A percentile compares a stretch with the other conserved stretches of the same genome.
phyloP scores from a whole-genome alignment of 1,140 invertebrate genomes.

The Drosophila baimaii region DNA sequence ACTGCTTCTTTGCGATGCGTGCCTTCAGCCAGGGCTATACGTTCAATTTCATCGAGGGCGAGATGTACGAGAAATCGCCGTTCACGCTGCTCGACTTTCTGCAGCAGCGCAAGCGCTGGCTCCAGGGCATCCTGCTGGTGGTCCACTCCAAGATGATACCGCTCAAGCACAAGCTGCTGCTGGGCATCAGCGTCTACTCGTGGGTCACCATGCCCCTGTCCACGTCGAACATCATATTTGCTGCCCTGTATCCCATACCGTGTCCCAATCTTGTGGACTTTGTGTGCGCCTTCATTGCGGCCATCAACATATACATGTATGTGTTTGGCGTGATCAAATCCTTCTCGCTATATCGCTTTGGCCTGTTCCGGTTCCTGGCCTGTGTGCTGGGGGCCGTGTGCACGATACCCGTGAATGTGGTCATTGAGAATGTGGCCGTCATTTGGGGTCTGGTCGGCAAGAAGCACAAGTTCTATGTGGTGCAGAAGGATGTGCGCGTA shows the following conservation, averaged over 20 bases:
- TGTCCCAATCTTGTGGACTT: constrained; percentile 93
- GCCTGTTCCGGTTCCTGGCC: constrained; percentile 90
- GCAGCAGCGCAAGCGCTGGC: constrained; percentile 97
- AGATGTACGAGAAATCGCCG: constrained; percentile 99
- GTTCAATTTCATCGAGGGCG: constrained; percentile 97
- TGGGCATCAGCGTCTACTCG: constrained; percentile 96
- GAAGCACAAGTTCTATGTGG: constrained; percentile 97
- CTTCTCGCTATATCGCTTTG: constrained; percentile 94
- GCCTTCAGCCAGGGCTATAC: constrained; percentile 93
- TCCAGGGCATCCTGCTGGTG: constrained; percentile 97
- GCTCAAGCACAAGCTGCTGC: constrained; percentile 91
- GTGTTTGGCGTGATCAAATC: constrained; percentile 98
- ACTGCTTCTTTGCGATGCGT: constrained; percentile 98
- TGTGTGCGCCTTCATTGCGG: constrained; percentile 94
- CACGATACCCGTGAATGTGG: constrained; percentile 95
- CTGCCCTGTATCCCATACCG: constrained; percentile 93
- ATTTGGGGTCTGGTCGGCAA: constrained; percentile 96
- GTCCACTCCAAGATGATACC: constrained; percentile 96
- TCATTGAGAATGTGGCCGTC: constrained; percentile 97
- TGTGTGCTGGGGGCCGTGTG: constrained; percentile 93
- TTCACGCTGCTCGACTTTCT: constrained; percentile 97
- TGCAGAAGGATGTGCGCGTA: constrained; percentile 93
- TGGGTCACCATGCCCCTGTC: constrained; percentile 98
- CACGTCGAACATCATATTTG: constrained; percentile 94
- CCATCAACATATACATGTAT: constrained; percentile 97